These are phyloP conservation scores for Brachyalestes nurse DNA, from an alignment of 2,797 vertebrate genomes.

Conservation along the genomic window DNA sequence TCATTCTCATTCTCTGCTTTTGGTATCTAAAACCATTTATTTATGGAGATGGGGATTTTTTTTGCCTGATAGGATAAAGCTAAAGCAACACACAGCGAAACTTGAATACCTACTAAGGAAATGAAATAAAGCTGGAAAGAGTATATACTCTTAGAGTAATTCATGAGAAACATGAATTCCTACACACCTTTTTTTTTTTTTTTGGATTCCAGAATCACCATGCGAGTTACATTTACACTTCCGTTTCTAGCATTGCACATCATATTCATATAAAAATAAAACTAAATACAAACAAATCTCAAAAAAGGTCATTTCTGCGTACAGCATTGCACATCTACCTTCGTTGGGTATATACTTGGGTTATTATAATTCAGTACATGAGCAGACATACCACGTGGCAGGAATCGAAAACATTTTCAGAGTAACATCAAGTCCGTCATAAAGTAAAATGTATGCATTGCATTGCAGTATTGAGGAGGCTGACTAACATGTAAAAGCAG, in stretches of 20 bases:
- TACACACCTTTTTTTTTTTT: constrained; percentile 32
- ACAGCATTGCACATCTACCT: constrained; percentile 83
- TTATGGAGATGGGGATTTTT: background rate
- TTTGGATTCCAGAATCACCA: constrained; percentile 65
- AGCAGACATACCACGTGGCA: constrained; percentile 82
- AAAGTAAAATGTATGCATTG: constrained; percentile 77
- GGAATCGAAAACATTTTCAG: constrained; percentile 73
- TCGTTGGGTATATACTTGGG: constrained; percentile 79
- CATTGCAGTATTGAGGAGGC: constrained; percentile 73
- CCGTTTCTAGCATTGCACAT: constrained; percentile 71
- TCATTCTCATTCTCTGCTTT: background rate
- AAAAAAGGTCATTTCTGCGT: constrained; percentile 69
- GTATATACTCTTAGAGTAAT: constrained; percentile 24
- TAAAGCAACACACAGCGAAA: constrained; percentile 20
- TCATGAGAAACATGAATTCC: constrained; percentile 49
- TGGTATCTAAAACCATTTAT: background rate
- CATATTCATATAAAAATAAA: constrained; percentile 75
- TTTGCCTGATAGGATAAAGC: background rate
- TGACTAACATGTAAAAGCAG: constrained; percentile 63
- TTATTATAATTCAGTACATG: constrained; percentile 78
- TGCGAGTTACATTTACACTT: constrained; percentile 73
- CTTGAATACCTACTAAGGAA: constrained; percentile 20
- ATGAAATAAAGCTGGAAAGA: background rate
- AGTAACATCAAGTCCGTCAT: constrained; percentile 74
- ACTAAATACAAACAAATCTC: constrained; percentile 73